Percentiles rank a stretch among this genome's conserved stretches.
Evolutionary conservation across 2,888 invertebrate species (phyloP).

Genomic region (Drosophila affinis): DNA sequence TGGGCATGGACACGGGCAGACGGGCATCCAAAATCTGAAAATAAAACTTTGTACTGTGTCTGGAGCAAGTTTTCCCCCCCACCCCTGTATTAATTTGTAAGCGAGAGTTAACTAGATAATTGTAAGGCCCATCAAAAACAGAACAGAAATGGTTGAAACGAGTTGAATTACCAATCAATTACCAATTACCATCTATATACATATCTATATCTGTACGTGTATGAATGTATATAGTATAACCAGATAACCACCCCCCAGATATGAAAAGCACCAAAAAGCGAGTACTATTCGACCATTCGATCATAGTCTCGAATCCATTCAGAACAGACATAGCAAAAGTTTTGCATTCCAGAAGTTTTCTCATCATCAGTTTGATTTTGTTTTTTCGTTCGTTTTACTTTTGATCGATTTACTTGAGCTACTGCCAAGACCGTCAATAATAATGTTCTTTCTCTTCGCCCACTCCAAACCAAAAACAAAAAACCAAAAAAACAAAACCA

Average conservation of each 20-base stretch:
- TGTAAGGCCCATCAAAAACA: slow-evolving; percentile 59
- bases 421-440: slow-evolving; percentile 68
- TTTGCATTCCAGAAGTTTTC: slow-evolving; percentile 41
- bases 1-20: neutral
- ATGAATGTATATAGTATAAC: slow-evolving; percentile 40
- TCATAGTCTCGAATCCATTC: slow-evolving; percentile 33
- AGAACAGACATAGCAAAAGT: slow-evolving; percentile 48
- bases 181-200: slow-evolving; percentile 13
- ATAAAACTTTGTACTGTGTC: neutral
- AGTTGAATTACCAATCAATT: slow-evolving; percentile 28
- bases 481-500: slow-evolving; percentile 19
- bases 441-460: slow-evolving; percentile 75
- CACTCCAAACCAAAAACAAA: slow-evolving; percentile 22
- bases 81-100: slow-evolving; percentile 20
- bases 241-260: slow-evolving; percentile 40
- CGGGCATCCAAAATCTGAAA: neutral
- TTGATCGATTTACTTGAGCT: slow-evolving; percentile 36
- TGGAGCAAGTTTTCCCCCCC: neutral
- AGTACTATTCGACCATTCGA: slow-evolving; percentile 6
- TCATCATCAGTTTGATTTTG: slow-evolving; percentile 38
- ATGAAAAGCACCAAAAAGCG: slow-evolving; percentile 26
- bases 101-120: slow-evolving; percentile 48
- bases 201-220: slow-evolving; percentile 17
- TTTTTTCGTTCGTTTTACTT: slow-evolving; percentile 21
- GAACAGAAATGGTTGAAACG: slow-evolving; percentile 38